Base-by-base conservation (phyloP, 2,113 vertebrate species). In the Dendropsophus ebraccatus region DNA sequence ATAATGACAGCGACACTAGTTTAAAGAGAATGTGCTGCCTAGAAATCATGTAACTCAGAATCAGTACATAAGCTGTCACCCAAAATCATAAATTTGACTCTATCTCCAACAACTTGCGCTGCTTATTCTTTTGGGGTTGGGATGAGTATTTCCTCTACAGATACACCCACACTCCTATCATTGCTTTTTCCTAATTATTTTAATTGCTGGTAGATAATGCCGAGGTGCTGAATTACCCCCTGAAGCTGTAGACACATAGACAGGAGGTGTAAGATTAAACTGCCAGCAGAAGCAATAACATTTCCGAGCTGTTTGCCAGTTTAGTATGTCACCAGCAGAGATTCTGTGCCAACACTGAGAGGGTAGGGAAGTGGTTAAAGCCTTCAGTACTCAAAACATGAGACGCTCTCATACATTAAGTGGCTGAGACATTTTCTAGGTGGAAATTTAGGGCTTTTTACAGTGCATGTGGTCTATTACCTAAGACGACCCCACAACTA, bases 181-280 rank as follows among this genome's bases (percentile, higher is more conserved):
- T 93, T 90, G 91, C 94, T 94, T 93, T 94, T 93, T 93, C 95
- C 96, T 96, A 96, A 97, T 97, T 96, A 97, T 97, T 97, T 96
- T 97, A 97, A 98, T 98, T 98, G 95, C 94, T 92, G 91, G 90
- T 90, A 84, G 88, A 90, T 91, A 90, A 92, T 93, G 93, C 94
- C 95, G 95, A 93, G 91, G 93, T 92, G 89, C 91, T 91, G 89
- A 94, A 91, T 93, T 92, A 92, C 91, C 91, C 94, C 93, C 92
- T 92, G 89, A 94, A 94, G 93, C 94, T 92, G 90, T 90, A 92
- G 90, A 90, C 92, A 92, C 91, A 92, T 92, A 92, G 92, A 92
- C 92, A 91, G 90, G 92, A 93, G 93, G 92, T 92, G 93, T 93
- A 93, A 94, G 93, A 95, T 95, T 94, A 94, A 96, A 96, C 93